These are phyloP conservation scores for Thamnaconus septentrionalis DNA, from an alignment of 2,113 vertebrate genomes.

Conservation along the genomic window DNA sequence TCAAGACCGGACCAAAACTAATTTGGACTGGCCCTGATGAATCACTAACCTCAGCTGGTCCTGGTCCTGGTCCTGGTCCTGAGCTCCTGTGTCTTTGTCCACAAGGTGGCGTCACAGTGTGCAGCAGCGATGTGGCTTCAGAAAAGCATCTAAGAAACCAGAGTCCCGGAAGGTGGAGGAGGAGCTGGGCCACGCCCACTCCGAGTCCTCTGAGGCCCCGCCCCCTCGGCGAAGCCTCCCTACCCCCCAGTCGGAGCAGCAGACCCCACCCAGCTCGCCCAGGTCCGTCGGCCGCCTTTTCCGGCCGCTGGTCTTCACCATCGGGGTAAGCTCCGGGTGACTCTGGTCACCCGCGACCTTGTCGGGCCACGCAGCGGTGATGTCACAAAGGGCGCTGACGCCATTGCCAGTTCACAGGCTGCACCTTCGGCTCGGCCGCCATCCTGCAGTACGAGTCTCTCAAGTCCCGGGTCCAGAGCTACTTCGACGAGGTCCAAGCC, in stretches of 20 bases:
- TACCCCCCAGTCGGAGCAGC: conserved; percentile 55
- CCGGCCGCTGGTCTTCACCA: conserved; percentile 84
- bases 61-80: background rate
- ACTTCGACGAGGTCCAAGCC: conserved; percentile 82
- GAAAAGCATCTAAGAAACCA: conserved; percentile 75
- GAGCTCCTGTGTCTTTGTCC: background rate
- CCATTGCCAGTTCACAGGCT: conserved; percentile 89
- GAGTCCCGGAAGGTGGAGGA: conserved; percentile 71
- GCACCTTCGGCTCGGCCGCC: conserved; percentile 87
- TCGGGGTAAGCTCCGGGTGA: conserved; percentile 81
- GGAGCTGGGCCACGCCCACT: conserved; percentile 35
- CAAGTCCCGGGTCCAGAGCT: conserved; percentile 87
- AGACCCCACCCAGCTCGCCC: conserved; percentile 46
- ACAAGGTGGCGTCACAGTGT: conserved; percentile 70
- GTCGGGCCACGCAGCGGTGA: background rate
- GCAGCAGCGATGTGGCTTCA: conserved; percentile 81
- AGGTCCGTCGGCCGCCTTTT: conserved; percentile 74
- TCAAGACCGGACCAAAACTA: too few relatives aligned
- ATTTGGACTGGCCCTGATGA: background rate
- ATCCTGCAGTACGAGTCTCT: conserved; percentile 96
- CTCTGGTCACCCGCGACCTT: background rate
- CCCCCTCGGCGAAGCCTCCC: conserved; percentile 29
- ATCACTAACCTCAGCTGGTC: background rate
- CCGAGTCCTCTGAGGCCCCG: background rate
- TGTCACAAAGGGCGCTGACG: conserved; percentile 17